Conservation (phyloP, 1,140 invertebrate species). For the Drosophila repleta region DNA sequence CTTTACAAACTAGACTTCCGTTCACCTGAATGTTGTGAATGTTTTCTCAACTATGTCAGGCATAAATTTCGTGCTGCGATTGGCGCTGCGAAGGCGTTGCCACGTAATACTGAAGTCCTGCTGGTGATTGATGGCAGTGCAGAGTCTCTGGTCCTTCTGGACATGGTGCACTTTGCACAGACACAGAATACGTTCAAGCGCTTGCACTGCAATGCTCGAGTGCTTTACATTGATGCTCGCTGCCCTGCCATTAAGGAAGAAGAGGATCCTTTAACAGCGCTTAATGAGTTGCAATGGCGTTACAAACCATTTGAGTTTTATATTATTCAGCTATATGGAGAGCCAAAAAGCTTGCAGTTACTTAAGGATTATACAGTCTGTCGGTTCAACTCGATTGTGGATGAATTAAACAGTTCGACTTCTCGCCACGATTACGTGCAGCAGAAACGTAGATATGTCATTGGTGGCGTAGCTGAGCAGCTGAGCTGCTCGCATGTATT, state of each 20-base stretch:
- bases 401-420: slow-evolving; percentile 52
- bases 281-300: slow-evolving; percentile 26
- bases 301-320: slow-evolving; percentile 61
- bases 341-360: slow-evolving; percentile 10
- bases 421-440: slow-evolving; percentile 67
- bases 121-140: slow-evolving; percentile 67
- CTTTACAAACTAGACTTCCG: slow-evolving; percentile 73
- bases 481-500: slow-evolving; percentile 85
- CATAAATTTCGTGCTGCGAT: slow-evolving; percentile 82
- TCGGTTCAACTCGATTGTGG: not conserved
- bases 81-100: slow-evolving; percentile 73
- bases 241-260: not conserved
- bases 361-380: slow-evolving; percentile 21
- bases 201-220: slow-evolving; percentile 62
- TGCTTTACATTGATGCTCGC: slow-evolving; percentile 73
- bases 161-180: slow-evolving; percentile 75
- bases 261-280: slow-evolving; percentile 2
- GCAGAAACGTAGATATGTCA: slow-evolving; percentile 49
- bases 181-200: slow-evolving; percentile 74
- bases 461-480: slow-evolving; percentile 68
- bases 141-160: slow-evolving; percentile 66
- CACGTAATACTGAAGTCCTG: slow-evolving; percentile 62
- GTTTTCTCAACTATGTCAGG: slow-evolving; percentile 66
- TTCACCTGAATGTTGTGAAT: slow-evolving; percentile 61
- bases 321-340: slow-evolving; percentile 36